Base-by-base conservation (phyloP, 2,888 invertebrate species). In the Podotricha telesiphe region DNA sequence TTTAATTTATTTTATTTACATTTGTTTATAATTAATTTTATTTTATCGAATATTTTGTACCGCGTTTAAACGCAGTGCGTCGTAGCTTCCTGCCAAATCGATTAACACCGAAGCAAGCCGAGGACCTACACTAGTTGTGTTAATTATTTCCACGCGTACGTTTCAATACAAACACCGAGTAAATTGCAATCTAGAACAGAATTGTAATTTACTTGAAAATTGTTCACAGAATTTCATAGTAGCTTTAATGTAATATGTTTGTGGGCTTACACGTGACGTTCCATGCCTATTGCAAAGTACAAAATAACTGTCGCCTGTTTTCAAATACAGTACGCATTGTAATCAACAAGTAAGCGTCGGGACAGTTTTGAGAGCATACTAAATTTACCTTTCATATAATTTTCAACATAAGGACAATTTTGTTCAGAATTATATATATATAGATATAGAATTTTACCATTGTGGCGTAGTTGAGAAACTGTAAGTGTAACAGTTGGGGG, bases 191-290 rank as follows among this genome's bases (percentile, higher is more conserved):
- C 73, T 66, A 68, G 71, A 63, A 67, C 65, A 69, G 71, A 69
- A 71, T 71, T 73, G 75, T 74, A 74, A 75, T 73, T 74, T 72
- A 67, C 67, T 67, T 50, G 68, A 70, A 73, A 73, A 73, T 75
- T 72, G 71, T 68, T 71, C 67, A 72, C 67, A 19, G 65, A 68
- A 71, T 71, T 67, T 63, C 68, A 66, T 71, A 62, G 67, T 55
- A 59, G 67, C 17, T 51, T 45, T 67, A 67, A 67, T 67, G 66
- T 59, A 59, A 67, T 67, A 67, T 45, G 66, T 67, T 59, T 51
- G 66, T 59, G 66, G 59, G 67, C 15, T 67, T 51, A 51, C 42
- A 42, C 22, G 50, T 22, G 67, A 61, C 61, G 42, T 61, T 51
- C 53, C 34, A 19, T 28, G 59, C 58, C 34, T 50, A 67, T 67